A percentile compares a stretch with the other conserved stretches of the same genome.
phyloP scores from a whole-genome alignment of 1,140 invertebrate species.

The Trichoplusia ni region DNA sequence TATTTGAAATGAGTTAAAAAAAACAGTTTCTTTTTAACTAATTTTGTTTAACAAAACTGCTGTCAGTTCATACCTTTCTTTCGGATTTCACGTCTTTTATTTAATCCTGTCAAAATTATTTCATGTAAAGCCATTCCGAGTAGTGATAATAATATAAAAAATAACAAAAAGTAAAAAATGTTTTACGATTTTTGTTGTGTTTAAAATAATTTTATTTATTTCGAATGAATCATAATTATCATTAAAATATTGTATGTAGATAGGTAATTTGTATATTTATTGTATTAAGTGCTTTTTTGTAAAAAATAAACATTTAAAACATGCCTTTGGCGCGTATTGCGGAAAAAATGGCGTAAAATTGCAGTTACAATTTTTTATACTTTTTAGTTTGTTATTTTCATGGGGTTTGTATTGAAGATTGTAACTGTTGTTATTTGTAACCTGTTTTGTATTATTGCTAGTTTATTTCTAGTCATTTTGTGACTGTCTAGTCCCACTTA shows the following conservation, averaged over 20 bases:
- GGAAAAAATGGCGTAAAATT: background rate
- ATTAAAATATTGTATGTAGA: slow-evolving; percentile 30
- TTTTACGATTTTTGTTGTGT: no score
- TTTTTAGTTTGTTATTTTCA: background rate
- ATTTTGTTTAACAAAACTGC: no score
- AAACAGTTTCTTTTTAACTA: no score
- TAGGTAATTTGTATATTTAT: slow-evolving; percentile 34
- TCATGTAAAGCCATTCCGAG: no score
- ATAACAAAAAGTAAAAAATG: no score
- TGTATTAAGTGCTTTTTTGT: slow-evolving; percentile 37
- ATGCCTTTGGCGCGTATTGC: slow-evolving; percentile 13
- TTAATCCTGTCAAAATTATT: no score
- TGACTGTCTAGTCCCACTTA: slow-evolving; percentile 13
- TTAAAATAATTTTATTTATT: no score
- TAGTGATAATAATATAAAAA: no score
- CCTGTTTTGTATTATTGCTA: slow-evolving; percentile 5
- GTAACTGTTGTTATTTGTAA: background rate
- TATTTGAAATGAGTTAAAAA: no score
- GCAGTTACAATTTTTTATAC: slow-evolving; percentile 8
- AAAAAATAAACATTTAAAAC: slow-evolving; percentile 15
- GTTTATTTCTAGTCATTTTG: slow-evolving; percentile 12
- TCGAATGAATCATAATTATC: no score
- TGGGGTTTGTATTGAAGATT: background rate
- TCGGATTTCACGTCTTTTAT: no score
- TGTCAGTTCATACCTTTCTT: no score